Evolutionary conservation across 2,888 invertebrate genomes (phyloP).

Genomic region (Chrysomela aeneicollis): DNA sequence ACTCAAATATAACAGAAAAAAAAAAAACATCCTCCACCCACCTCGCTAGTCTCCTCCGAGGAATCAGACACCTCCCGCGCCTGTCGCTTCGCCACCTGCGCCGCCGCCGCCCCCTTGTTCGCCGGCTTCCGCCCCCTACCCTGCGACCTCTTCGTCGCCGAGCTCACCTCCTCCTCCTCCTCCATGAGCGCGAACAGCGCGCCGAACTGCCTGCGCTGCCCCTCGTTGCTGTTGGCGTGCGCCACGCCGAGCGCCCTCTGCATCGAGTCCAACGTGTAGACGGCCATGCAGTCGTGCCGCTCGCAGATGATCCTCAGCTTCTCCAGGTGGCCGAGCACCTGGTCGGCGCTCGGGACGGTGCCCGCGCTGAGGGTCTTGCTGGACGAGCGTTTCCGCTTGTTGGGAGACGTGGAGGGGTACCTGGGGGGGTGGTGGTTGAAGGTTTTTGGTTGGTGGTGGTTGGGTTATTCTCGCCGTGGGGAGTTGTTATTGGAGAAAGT

Average conservation of each 20-base stretch:
- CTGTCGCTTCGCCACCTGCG: constrained; percentile 47
- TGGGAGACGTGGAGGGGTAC: too few relatives aligned
- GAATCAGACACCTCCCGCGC: constrained; percentile 69
- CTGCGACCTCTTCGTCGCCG: constrained; percentile 68
- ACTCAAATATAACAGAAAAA: too few relatives aligned
- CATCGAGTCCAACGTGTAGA: constrained; percentile 90
- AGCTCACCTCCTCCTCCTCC: constrained; percentile 77
- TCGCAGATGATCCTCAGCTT: constrained; percentile 82
- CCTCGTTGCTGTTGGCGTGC: constrained; percentile 82
- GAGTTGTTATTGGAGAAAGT: too few relatives aligned
- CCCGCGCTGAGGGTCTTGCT: too few relatives aligned
- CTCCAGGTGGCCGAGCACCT: constrained; percentile 92
- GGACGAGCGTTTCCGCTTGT: too few relatives aligned
- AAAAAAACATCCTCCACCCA: constrained; percentile 57
- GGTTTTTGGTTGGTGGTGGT: too few relatives aligned
- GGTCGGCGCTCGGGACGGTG: constrained; percentile 81
- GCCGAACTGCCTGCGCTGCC: constrained; percentile 88
- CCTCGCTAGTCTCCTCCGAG: constrained; percentile 83
- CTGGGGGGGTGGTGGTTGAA: too few relatives aligned
- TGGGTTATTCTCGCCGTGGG: too few relatives aligned
- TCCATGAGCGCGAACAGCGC: constrained; percentile 90
- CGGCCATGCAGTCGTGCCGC: constrained; percentile 73
- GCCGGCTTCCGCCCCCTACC: constrained; percentile 64
- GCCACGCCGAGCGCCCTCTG: constrained; percentile 90
- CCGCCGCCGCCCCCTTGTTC: constrained; percentile 48